A percentile compares a stretch with the other conserved stretches of the same genome.
Conservation (phyloP, 2,797 vertebrate genomes). For the Chromobotia macracanthus region DNA sequence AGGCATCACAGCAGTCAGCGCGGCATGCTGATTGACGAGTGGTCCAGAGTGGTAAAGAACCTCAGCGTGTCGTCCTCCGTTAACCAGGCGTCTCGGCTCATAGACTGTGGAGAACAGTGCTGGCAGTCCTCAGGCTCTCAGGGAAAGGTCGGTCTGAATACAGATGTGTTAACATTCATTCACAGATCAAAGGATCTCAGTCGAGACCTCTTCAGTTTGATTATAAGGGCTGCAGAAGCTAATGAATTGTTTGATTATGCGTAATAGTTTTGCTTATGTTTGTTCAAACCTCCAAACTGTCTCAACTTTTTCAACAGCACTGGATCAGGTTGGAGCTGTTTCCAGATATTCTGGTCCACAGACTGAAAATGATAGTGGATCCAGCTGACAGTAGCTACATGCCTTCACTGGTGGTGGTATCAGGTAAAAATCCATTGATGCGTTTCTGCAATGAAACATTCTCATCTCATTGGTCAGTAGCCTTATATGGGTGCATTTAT, state of each 20-base stretch:
- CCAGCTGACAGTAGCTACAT: slow-evolving; percentile 99
- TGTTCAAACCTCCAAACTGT: neutral
- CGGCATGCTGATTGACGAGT: slow-evolving; percentile 94
- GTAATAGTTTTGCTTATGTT: neutral
- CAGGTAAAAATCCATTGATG: slow-evolving; percentile 75
- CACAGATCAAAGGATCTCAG: no score
- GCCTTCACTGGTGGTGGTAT: slow-evolving; percentile 97
- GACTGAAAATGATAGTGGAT: slow-evolving; percentile 94
- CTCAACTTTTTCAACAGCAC: slow-evolving; percentile 76
- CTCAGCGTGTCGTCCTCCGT: slow-evolving; percentile 92
- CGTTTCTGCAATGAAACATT: neutral
- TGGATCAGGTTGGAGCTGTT: slow-evolving; percentile 98
- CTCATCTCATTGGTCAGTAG: no score
- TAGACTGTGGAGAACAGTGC: slow-evolving; percentile 92
- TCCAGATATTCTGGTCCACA: slow-evolving; percentile 93
- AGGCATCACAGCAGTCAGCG: slow-evolving; percentile 88
- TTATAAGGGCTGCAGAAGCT: neutral
- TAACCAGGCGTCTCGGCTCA: slow-evolving; percentile 92
- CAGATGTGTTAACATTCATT: neutral
- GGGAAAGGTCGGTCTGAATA: slow-evolving; percentile 84
- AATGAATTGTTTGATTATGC: neutral
- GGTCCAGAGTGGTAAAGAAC: slow-evolving; percentile 94
- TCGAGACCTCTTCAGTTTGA: neutral
- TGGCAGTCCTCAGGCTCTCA: slow-evolving; percentile 99
- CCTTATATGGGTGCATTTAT: neutral